Base-by-base conservation (phyloP, 2,113 vertebrate species). In the Elachura formosa region DNA sequence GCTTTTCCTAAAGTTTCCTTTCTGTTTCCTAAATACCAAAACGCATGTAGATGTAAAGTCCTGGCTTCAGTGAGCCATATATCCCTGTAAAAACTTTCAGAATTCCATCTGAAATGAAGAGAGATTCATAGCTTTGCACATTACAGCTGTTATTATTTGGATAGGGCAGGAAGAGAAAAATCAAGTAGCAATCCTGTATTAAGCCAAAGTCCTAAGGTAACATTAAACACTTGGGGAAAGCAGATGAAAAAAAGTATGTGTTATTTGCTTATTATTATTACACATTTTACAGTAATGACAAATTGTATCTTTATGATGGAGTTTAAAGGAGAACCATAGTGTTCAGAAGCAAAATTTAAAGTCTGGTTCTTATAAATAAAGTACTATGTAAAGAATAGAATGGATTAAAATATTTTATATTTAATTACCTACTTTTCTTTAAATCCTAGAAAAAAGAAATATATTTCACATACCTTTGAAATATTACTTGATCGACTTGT, bases 401-500 rank as follows among this genome's bases (percentile, higher is more conserved):
- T 48, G 33, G 41, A 85, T 19, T n/a, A 43, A 77, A 71, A 17
- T 24, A 76, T 17, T 10, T 10, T 59, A 12, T 58, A 63, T 33
- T 85, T 46, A 55, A 82, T 45, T 91, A 88, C 5, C 14, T 14
- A 6, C 8, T 40, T 62, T 51, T n/a, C 26, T 55, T 84, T 66
- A 56, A 63, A 52, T 51, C 43, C n/a, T 59, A 45, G 33, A 25
- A 18, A 63, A 84, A 87, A 20, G 34, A 62, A 90, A 71, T 22
- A 77, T 20, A 69, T 92, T 96, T 87, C 51, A 96, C 97, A 43
- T 97, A 99, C 99, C 98, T 99, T 99, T 96, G 99, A 99, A 97
- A 99, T 98, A 97, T 98, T 99, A 97, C 99, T 99, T 72, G 99
- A 99, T 97, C 98, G 98, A 97, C 99, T 99, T 82, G 99, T 97